Base-by-base conservation (phyloP, 2,113 vertebrate genomes). In the Phalacrocorax carbo region DNA sequence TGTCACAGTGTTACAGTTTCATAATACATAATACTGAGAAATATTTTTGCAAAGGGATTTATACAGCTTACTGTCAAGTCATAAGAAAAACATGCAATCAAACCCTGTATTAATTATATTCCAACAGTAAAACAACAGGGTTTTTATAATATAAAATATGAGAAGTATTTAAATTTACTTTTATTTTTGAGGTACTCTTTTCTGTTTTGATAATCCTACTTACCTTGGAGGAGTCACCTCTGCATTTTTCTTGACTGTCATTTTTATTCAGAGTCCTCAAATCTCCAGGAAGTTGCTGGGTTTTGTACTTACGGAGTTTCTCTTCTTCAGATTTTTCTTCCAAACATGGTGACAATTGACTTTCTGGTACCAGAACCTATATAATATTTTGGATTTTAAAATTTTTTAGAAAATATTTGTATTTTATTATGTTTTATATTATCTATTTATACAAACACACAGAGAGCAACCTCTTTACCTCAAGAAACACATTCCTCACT, bases 331-430 rank as follows among this genome's bases (percentile, higher is more conserved):
- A 21, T 85, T 97, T 96, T 89, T 95, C 95, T 91, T 97, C 64
- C 15, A 34, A 86, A 81, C 30, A 22, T 64, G 95, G 76, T 91
- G 96, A 97, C 46, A 98, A 89, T 66, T 99, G 99, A 95, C 98
- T 99, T 97, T 99, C 99, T 96, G 99, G 98, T 92, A 99, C 97
- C 58, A 98, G 65, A 92, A 98, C 96, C 99, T 99, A 77, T 2
- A 79, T 7, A 79, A 10, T 70, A 46, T 95, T 96, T 86, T 55
- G 15, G 4, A 55, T 42, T 87, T 78, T 25, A 18, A 32, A 29
- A 10, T 32, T 46, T 25, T 23, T 25, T 23, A 69, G 9, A 8
- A 2, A 70, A 3, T 32, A 76, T 52, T 83, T 65, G 5, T 7
- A 57, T 52, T 69, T 65, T 52, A 38, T 44, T 30, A 11, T 26